Percentiles rank a stretch among this genome's conserved stretches.
Conservation (phyloP, 2,888 invertebrate species). For the Alloscopus bannaensis region DNA sequence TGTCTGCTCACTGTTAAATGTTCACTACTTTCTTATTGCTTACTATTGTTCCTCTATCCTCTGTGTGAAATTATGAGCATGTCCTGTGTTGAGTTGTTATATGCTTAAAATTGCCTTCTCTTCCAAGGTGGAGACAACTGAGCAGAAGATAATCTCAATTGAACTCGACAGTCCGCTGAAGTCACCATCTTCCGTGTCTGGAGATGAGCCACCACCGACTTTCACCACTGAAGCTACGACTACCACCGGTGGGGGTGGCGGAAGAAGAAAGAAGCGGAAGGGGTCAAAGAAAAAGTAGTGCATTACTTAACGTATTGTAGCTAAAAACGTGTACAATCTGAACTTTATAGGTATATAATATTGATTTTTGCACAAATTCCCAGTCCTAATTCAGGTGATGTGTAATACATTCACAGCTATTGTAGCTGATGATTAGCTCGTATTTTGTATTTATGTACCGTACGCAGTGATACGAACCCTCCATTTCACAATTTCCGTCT, state of each 20-base stretch:
- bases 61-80: too few relatives aligned
- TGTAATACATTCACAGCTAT: too few relatives aligned
- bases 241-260: slow-evolving; percentile 58
- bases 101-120: too few relatives aligned
- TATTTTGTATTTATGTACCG: slow-evolving; percentile 27
- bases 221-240: slow-evolving; percentile 5
- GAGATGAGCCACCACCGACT: slow-evolving; percentile 38
- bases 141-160: slow-evolving; percentile 92
- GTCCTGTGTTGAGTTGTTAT: too few relatives aligned
- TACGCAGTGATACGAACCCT: slow-evolving; percentile 30
- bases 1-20: too few relatives aligned
- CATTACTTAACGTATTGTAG: slow-evolving; percentile 10
- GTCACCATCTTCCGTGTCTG: slow-evolving; percentile 46
- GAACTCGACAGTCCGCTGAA: slow-evolving; percentile 82
- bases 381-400: too few relatives aligned
- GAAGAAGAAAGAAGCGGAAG: slow-evolving; percentile 65
- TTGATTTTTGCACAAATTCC: slow-evolving; percentile 37
- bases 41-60: too few relatives aligned
- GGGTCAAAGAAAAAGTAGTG: slow-evolving; percentile 68
- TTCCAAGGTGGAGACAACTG: slow-evolving; percentile 89
- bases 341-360: not conserved
- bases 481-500: slow-evolving; percentile 31
- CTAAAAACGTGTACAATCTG: slow-evolving; percentile 17
- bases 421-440: too few relatives aligned
- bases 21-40: not conserved